These are phyloP conservation scores for Athetis lepigone DNA, from an alignment of 2,888 invertebrate species.

Conservation along the genomic window DNA sequence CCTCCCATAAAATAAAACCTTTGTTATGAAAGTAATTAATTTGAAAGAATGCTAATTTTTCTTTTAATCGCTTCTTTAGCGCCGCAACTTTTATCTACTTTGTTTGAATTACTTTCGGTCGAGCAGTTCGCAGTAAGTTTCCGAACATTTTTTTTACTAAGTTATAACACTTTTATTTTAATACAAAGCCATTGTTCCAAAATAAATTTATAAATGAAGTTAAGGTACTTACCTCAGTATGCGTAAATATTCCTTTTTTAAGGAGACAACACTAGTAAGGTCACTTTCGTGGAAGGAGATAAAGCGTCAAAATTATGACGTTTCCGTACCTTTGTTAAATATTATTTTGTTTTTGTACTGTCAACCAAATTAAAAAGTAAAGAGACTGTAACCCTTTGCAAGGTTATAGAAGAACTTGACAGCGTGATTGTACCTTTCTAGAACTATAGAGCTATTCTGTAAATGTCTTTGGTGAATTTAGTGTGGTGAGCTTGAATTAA, in stretches of 20 bases:
- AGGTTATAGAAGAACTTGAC: no score
- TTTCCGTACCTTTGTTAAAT: neutral
- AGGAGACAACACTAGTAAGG: neutral
- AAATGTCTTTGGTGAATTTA: neutral
- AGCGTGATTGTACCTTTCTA: neutral
- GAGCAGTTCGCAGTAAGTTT: slow-evolving; percentile 82
- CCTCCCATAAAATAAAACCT: slow-evolving; percentile 85
- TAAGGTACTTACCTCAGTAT: slow-evolving; percentile 13
- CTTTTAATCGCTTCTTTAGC: slow-evolving; percentile 89
- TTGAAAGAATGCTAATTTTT: slow-evolving; percentile 89
- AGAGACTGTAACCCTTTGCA: no score
- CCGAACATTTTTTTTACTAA: slow-evolving; percentile 76
- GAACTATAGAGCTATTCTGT: neutral
- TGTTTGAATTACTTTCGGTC: slow-evolving; percentile 88
- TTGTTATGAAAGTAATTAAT: slow-evolving; percentile 89
- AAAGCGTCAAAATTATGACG: neutral
- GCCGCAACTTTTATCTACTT: slow-evolving; percentile 89
- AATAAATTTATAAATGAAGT: slow-evolving; percentile 56
- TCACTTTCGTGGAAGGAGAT: neutral
- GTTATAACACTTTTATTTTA: slow-evolving; percentile 73
- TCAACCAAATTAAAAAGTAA: neutral
- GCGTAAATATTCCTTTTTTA: slow-evolving; percentile 28
- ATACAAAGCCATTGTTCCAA: slow-evolving; percentile 69
- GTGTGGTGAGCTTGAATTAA: neutral
- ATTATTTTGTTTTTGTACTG: neutral